Evolutionary conservation across 2,113 vertebrate species (phyloP), one percentile per base, ranked within the genome.

Genomic region (Hemicordylus capensis): DNA sequence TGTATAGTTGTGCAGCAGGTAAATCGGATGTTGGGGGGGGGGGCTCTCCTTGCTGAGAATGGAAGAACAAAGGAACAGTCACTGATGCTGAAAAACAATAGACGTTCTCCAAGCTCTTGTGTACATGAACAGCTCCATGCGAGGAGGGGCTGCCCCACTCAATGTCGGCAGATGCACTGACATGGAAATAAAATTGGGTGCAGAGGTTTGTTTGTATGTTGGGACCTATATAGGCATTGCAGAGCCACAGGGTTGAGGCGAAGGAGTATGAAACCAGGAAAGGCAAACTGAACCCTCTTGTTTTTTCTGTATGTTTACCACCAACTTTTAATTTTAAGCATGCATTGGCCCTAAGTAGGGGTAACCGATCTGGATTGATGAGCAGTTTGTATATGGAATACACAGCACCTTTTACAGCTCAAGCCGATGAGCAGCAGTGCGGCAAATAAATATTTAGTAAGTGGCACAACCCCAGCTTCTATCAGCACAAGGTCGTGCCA

Each of bases 1-100:
- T n/a, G 44, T 85, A 76, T 69, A 19, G 83, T 85, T 78, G 64
- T 75, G 58, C 76, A 81, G 15, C 61, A 76, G 14, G 46, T 78
- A 76, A 87, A 80, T 2, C 12, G 28, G 22, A n/a, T n/a, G n/a
- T n/a, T n/a, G n/a, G 12, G 89, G 28, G 24, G 22, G 17, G 19
- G 87, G n/a, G 34, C 87, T 54, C 14, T 46, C 54, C 90, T 89
- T n/a, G 7, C 28, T 46, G 37, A 76, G 26, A 34, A 48, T 3
- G 20, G 75, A 7, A 46, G 84, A 79, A 85, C 76, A 85, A 85
- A 85, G 58, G 42, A 46, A 37, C 10, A 48, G 56, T 58, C 66
- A 79, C 26, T 56, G n/a, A n/a, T 24, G 22, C 17, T 77, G 61
- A 39, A 51, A 42, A 39, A 80, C n/a, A 51, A 37, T 59, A 51